Percentiles rank a stretch among this genome's conserved stretches.
Conservation (phyloP, 64 coral and sea anemone species). For the Exaiptasia diaphana region DNA sequence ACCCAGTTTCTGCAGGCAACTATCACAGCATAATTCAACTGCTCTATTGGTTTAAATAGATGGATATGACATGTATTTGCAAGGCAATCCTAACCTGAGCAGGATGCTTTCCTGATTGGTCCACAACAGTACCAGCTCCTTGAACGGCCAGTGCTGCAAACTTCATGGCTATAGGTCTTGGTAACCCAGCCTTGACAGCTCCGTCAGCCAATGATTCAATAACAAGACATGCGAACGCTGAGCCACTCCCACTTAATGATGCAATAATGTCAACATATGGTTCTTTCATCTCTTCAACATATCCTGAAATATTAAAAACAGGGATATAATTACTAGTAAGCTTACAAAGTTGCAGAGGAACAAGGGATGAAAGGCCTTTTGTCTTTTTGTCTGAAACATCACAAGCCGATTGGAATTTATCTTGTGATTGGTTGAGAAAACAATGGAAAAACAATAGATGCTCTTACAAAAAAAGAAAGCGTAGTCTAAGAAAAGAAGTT, state of each 20-base stretch:
- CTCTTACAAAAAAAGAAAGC: too few relatives aligned
- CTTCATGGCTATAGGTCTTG: slow-evolving; percentile 47
- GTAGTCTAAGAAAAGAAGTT: too few relatives aligned
- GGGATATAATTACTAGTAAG: background rate
- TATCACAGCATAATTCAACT: too few relatives aligned
- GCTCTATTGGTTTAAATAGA: too few relatives aligned
- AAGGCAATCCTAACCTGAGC: slow-evolving; percentile 65
- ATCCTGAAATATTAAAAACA: background rate
- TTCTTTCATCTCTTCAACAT: slow-evolving; percentile 67
- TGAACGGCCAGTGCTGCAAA: slow-evolving; percentile 58
- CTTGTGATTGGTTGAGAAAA: too few relatives aligned
- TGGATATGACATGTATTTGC: too few relatives aligned
- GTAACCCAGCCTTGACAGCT: slow-evolving; percentile 71
- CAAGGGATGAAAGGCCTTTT: background rate
- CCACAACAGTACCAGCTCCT: slow-evolving; percentile 62
- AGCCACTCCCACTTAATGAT: slow-evolving; percentile 62
- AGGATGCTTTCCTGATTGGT: slow-evolving; percentile 62
- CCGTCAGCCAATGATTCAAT: slow-evolving; percentile 80
- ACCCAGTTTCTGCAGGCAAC: too few relatives aligned
- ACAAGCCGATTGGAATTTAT: background rate
- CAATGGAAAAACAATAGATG: too few relatives aligned
- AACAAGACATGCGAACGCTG: slow-evolving; percentile 52
- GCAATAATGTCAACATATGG: slow-evolving; percentile 50
- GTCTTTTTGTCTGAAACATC: background rate
- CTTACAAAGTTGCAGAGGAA: too few relatives aligned